These are phyloP conservation scores for Stercorarius parasiticus DNA, from an alignment of 2,113 vertebrate species.

Conservation along the genomic window DNA sequence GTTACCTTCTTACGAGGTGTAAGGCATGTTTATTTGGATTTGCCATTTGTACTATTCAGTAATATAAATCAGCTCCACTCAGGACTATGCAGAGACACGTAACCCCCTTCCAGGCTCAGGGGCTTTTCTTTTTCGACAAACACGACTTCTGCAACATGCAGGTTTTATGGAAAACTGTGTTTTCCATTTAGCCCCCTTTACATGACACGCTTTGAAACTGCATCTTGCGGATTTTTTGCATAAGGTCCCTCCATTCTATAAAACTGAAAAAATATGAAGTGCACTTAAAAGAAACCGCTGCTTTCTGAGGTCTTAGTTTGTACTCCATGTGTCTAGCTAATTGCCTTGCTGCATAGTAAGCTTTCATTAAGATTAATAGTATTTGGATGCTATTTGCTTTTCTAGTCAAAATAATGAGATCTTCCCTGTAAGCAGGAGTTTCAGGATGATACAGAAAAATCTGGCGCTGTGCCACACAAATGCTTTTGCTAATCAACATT, in stretches of 20 bases:
- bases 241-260: not conserved
- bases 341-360: not conserved
- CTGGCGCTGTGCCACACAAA: not conserved
- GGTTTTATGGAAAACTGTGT: not conserved
- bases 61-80: not conserved
- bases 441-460: slow-evolving; percentile 8
- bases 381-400: slow-evolving; percentile 61
- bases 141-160: not conserved
- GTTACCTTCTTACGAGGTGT: rapidly evolving
- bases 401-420: slow-evolving; percentile 55
- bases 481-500: slow-evolving; percentile 8
- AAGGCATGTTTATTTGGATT: no score
- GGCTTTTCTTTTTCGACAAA: not conserved
- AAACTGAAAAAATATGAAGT: not conserved
- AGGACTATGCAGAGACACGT: rapidly evolving
- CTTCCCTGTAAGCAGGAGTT: slow-evolving; percentile 43
- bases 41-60: no score
- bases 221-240: not conserved
- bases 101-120: not conserved
- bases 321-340: not conserved
- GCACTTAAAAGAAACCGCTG: not conserved
- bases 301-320: not conserved
- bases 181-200: not conserved
- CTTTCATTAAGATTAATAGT: slow-evolving; percentile 17
- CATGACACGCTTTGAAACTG: not conserved